Evolutionary conservation across 2,113 vertebrate genomes (phyloP), one percentile per base, ranked within the genome.

Genomic region (Capra hircus): DNA sequence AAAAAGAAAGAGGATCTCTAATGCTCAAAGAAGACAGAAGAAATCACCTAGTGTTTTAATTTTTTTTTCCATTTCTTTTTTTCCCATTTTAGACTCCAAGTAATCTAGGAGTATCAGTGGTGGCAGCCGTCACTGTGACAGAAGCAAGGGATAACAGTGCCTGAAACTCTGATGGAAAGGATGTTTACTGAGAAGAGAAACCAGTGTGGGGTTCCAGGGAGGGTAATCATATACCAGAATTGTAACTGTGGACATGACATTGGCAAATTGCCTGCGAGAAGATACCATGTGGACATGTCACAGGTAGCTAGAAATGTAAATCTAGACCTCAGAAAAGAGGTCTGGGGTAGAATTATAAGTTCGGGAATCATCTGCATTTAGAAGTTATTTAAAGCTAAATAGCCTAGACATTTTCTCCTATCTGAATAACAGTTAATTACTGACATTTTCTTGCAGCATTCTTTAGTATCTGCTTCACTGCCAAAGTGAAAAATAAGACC

Each of bases 321-420:
- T n/a, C 82, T 86, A 67, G 43, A 90, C 45, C 85, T 90, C 80
- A 80, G 85, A 88, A 25, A 14, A 88, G 48, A 53, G 43, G 55
- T 45, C 83, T 74, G 23, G 64, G 23, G 52, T 67, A 60, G 33
- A 78, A 52, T n/a, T 78, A 6, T 60, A 55, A 13, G 30, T 80
- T 87, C 15, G 4, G 21, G 52, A 96, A 45, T 95, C 57, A 45
- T 90, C 74, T 78, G 12, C 81, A 55, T 21, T 92, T 94, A 45
- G 71, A 84, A 80, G 85, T 78, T 92, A 90, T 90, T 95, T 97
- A 87, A 83, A 88, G 45, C 60, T 74, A 82, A 95, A 64, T 62
- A 80, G 71, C 90, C 53, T 30, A 71, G 81, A 83, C n/a, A 19
- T 64, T 94, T 88, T 77, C 53, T 89, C 88, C 81, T 82, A 91